These are phyloP conservation scores for Thryonomys swinderianus DNA, from an alignment of 2,113 vertebrate genomes.

Conservation along the genomic window DNA sequence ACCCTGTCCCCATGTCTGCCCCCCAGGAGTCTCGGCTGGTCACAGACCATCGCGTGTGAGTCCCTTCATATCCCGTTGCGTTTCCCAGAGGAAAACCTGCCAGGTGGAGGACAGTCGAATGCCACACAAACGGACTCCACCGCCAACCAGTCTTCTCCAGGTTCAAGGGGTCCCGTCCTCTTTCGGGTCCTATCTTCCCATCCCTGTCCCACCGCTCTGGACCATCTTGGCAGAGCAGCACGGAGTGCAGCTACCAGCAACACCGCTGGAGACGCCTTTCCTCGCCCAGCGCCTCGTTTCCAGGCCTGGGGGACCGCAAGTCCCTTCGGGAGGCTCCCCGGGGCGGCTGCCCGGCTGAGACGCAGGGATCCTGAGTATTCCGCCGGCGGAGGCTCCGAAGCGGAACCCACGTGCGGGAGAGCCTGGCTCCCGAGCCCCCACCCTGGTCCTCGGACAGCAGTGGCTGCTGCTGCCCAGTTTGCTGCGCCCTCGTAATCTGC, in stretches of 20 bases:
- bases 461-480: background rate
- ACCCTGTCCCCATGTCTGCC: no score
- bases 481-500: background rate
- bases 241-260: background rate
- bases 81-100: background rate
- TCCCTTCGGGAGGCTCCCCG: background rate
- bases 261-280: no score
- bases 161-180: background rate
- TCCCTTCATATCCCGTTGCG: background rate
- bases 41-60: background rate
- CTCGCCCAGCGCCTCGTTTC: background rate
- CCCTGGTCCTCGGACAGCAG: background rate
- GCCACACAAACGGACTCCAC: background rate
- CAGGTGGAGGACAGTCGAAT: background rate
- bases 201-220: background rate
- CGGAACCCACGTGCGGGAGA: background rate
- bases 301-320: background rate
- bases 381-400: no score
- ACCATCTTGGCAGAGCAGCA: background rate
- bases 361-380: background rate
- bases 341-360: background rate
- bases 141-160: background rate
- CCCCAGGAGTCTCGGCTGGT: background rate
- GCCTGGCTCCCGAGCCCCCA: background rate
- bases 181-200: background rate